Conservation (phyloP, 2,113 vertebrate species). For the Spilogale gracilis region DNA sequence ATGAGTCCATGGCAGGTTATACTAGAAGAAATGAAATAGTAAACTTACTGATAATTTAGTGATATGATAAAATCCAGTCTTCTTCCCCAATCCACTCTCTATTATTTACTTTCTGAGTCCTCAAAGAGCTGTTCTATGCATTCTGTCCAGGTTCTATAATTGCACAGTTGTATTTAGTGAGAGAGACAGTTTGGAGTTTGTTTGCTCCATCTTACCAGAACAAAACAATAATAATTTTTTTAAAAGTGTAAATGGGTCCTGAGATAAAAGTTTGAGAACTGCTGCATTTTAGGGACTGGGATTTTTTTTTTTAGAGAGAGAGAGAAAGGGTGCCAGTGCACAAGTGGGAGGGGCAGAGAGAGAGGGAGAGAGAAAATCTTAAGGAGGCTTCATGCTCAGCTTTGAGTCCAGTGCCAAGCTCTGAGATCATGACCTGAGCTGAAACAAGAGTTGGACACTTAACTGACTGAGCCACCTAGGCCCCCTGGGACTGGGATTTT, state of each 20-base stretch:
- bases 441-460: no score
- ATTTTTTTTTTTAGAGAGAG: not conserved
- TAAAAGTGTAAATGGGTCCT: not conserved
- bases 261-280: not conserved
- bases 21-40: not conserved
- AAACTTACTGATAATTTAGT: slow-evolving; percentile 42
- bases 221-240: not conserved
- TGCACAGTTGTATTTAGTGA: slow-evolving; percentile 16
- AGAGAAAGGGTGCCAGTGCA: no score
- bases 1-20: not conserved
- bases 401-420: no score
- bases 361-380: no score
- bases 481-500: not conserved
- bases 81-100: not conserved
- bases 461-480: no score
- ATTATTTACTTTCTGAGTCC: slow-evolving; percentile 18
- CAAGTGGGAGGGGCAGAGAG: no score
- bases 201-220: slow-evolving; percentile 26
- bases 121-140: not conserved
- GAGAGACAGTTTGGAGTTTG: not conserved
- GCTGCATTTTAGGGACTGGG: not conserved
- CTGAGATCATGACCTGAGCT: no score
- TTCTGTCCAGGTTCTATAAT: slow-evolving; percentile 8
- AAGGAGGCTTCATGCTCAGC: no score
- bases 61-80: not conserved